Conservation (phyloP, 2,888 invertebrate genomes). For the Dasysyrphus albostriatus region DNA sequence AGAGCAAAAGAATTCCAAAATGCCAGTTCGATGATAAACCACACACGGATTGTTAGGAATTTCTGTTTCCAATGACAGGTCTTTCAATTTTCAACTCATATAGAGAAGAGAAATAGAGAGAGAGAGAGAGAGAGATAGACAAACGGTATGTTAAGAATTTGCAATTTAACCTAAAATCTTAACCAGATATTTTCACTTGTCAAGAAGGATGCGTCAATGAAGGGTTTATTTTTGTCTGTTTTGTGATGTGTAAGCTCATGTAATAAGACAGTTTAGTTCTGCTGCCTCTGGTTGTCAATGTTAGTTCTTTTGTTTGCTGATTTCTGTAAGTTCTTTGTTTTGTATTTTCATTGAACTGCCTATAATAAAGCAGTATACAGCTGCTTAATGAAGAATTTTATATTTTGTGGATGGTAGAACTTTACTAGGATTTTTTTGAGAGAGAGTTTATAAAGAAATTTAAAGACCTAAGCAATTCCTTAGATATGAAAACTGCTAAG, state of each 20-base stretch:
- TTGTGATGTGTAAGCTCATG: background rate
- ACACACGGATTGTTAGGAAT: constrained; percentile 66
- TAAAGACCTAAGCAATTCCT: too few species aligned
- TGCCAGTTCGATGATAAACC: constrained; percentile 70
- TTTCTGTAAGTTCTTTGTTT: constrained; percentile 9
- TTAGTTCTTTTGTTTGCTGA: background rate
- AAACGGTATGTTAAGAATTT: constrained; percentile 58
- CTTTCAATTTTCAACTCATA: constrained; percentile 37
- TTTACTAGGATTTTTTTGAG: too few species aligned
- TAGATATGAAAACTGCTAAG: too few species aligned
- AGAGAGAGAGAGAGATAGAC: background rate
- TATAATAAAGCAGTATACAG: too few species aligned
- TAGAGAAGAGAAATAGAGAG: background rate
- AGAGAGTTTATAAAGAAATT: too few species aligned
- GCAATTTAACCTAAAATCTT: constrained; percentile 55
- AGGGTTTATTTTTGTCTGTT: constrained; percentile 28
- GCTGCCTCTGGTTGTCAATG: too few species aligned
- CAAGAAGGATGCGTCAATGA: constrained; percentile 1
- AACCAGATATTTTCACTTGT: constrained; percentile 36
- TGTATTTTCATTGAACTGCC: background rate
- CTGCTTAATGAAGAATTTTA: too few species aligned
- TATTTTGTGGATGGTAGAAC: too few species aligned
- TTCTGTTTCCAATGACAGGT: constrained; percentile 46
- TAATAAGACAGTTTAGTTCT: background rate
- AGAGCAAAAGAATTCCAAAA: constrained; percentile 52